Evolutionary conservation across 2,797 vertebrate genomes (phyloP).

Genomic region (Pteronotus mesoamericanus): DNA sequence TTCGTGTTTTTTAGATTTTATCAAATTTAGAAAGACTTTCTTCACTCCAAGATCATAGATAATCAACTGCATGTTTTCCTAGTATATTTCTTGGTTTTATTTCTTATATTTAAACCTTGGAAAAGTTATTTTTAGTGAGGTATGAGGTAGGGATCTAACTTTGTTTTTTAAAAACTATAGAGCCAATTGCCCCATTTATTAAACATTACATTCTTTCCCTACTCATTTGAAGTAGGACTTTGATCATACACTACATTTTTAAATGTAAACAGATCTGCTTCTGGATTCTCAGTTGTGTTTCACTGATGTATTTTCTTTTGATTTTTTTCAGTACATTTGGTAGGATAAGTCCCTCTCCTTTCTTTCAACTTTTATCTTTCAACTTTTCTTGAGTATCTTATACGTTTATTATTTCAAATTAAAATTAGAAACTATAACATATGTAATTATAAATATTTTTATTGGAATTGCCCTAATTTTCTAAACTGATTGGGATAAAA

Average conservation of each 20-base stretch:
- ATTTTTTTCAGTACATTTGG: neutral
- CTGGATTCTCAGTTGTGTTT: neutral
- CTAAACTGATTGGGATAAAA: conserved; percentile 3
- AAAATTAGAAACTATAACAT: neutral
- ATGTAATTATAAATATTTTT: neutral
- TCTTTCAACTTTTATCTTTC: neutral
- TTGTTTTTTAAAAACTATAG: neutral
- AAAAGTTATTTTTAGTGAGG: neutral
- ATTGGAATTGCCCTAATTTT: neutral
- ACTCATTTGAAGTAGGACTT: neutral
- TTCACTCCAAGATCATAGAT: neutral
- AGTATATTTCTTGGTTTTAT: neutral
- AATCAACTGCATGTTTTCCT: neutral
- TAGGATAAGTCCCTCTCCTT: neutral
- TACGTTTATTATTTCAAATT: neutral
- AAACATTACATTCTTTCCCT: neutral
- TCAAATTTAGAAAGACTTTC: neutral
- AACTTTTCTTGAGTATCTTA: neutral
- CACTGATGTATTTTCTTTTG: neutral
- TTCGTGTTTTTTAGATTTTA: neutral
- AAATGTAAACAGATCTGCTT: neutral
- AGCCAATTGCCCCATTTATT: neutral
- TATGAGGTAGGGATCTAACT: neutral
- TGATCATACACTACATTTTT: neutral
- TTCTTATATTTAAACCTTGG: neutral